Conservation (phyloP, 2,797 vertebrate genomes). For the Phaenicophaeus curvirostris region DNA sequence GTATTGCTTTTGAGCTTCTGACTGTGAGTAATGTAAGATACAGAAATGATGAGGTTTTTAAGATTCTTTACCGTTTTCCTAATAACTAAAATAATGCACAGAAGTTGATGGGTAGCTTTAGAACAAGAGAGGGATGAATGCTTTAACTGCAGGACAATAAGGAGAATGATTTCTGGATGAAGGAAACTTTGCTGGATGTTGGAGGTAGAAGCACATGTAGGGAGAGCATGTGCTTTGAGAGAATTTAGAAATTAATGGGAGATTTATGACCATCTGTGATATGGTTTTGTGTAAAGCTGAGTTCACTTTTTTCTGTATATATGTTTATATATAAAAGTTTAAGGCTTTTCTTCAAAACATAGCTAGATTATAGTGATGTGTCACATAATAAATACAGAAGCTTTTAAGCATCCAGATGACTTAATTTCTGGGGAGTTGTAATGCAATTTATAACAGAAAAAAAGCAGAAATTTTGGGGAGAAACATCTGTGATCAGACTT, state of each 20-base stretch:
- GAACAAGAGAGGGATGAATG: background rate
- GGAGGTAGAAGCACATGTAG: background rate
- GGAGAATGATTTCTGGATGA: background rate
- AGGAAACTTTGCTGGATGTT: background rate
- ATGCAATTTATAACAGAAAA: slow-evolving; percentile 3
- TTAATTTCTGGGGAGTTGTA: slow-evolving; percentile 15
- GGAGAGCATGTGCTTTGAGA: background rate
- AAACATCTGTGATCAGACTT: background rate
- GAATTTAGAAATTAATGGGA: slow-evolving; percentile 19
- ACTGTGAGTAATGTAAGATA: background rate
- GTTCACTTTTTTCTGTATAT: background rate
- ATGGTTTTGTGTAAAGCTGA: background rate
- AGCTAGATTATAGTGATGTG: slow-evolving; percentile 14
- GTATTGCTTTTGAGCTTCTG: background rate
- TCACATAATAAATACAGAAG: slow-evolving; percentile 46
- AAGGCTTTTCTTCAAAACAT: background rate
- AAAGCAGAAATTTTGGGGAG: background rate
- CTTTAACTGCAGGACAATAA: background rate
- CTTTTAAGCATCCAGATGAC: slow-evolving; percentile 26
- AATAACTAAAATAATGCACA: background rate
- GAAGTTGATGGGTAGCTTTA: background rate
- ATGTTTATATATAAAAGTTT: slow-evolving; percentile 33
- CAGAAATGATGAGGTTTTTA: background rate
- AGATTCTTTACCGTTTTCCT: background rate
- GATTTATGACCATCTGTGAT: slow-evolving; percentile 37